These are phyloP conservation scores for Columba livia DNA, from an alignment of 2,113 vertebrate genomes.

Conservation along the genomic window DNA sequence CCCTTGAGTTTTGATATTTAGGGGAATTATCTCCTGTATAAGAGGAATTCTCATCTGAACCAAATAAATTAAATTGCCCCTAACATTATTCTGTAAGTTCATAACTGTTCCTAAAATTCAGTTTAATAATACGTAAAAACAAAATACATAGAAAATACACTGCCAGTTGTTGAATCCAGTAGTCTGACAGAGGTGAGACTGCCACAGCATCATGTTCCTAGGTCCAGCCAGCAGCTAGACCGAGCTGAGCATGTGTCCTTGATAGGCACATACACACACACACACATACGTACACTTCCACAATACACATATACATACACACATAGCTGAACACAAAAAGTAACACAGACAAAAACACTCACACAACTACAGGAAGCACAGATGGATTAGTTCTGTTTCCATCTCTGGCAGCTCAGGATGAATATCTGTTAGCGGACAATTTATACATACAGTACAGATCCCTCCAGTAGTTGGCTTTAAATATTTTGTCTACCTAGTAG, in stretches of 20 bases:
- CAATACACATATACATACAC: accelerated
- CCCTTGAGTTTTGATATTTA: conserved; percentile 4
- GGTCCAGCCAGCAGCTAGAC: neutral
- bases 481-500: neutral
- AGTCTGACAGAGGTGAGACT: neutral
- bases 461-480: neutral
- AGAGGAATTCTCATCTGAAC: conserved; percentile 20
- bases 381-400: neutral
- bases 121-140: neutral
- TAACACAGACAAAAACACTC: neutral
- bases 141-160: neutral
- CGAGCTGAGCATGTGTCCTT: accelerated
- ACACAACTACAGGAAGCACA: neutral
- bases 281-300: neutral
- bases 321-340: neutral
- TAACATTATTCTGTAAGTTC: neutral
- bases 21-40: conserved; percentile 20
- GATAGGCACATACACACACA: too few species aligned
- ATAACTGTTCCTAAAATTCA: neutral
- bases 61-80: neutral
- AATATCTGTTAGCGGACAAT: neutral
- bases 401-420: neutral
- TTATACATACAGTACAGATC: neutral
- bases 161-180: neutral
- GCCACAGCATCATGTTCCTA: too few species aligned